Evolutionary conservation across 2,113 vertebrate species (phyloP).

Genomic region (Rhadina sibilatrix): DNA sequence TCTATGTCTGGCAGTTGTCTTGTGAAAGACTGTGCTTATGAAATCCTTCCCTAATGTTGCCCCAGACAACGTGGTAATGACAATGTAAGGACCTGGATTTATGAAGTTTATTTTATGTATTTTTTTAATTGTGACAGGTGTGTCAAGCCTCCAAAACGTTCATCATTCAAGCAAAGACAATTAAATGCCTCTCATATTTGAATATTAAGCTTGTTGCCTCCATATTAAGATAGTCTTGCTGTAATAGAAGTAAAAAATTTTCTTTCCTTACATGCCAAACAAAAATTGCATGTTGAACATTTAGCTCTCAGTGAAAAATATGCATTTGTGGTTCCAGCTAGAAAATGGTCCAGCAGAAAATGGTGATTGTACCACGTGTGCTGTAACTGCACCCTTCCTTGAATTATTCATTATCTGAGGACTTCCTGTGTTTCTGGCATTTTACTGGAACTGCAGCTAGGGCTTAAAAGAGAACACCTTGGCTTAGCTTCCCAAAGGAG

Average conservation of each 20-base stretch:
- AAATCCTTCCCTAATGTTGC: neutral
- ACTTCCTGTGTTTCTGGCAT: neutral
- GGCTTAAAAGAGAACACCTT: neutral
- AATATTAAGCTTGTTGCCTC: neutral
- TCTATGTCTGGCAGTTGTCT: neutral
- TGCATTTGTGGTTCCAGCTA: neutral
- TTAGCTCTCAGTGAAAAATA: neutral
- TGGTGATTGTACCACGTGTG: neutral
- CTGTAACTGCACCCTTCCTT: constrained; percentile 3
- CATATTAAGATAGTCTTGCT: neutral
- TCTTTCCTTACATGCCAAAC: neutral
- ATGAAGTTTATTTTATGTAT: neutral
- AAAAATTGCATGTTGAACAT: neutral
- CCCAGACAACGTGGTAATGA: neutral
- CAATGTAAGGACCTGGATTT: neutral
- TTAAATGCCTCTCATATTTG: neutral
- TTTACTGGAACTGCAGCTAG: neutral
- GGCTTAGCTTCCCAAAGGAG: neutral
- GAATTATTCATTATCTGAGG: neutral
- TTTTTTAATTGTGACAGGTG: neutral
- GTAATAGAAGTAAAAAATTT: neutral
- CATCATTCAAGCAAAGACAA: neutral
- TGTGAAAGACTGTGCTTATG: neutral
- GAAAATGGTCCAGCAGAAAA: neutral
- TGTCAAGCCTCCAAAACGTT: neutral